These are phyloP conservation scores for Alosa sapidissima DNA, from an alignment of 2,797 vertebrate species.

Conservation along the genomic window DNA sequence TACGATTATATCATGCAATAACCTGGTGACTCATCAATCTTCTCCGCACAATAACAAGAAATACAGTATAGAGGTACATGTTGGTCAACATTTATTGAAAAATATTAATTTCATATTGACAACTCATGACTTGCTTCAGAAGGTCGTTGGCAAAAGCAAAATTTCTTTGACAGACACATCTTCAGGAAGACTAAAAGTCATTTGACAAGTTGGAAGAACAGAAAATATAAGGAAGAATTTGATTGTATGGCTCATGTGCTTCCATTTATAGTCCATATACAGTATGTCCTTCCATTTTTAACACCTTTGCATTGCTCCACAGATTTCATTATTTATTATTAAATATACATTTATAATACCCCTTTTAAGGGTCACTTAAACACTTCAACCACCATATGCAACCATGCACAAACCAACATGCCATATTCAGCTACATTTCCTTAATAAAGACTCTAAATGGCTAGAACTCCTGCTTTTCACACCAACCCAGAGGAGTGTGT, in stretches of 20 bases:
- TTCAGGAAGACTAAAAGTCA: slow-evolving; percentile 6
- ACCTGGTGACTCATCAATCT: neutral
- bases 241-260: slow-evolving; percentile 24
- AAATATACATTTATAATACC: neutral
- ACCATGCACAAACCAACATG: slow-evolving; percentile 22
- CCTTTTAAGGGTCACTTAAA: neutral
- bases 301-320: neutral
- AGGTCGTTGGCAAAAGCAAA: neutral
- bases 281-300: neutral
- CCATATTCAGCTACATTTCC: neutral
- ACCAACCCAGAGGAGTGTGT: neutral
- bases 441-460: slow-evolving; percentile 9
- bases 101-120: slow-evolving; percentile 13
- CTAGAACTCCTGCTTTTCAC: slow-evolving; percentile 1
- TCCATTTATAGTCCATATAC: slow-evolving; percentile 1
- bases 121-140: slow-evolving; percentile 13
- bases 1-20: neutral
- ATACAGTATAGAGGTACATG: neutral
- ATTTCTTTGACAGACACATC: slow-evolving; percentile 11
- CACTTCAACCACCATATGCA: neutral
- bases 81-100: slow-evolving; percentile 18
- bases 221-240: slow-evolving; percentile 16
- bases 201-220: slow-evolving; percentile 10
- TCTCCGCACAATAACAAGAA: neutral
- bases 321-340: slow-evolving; percentile 1